phyloP scores from a whole-genome alignment of 2,888 invertebrate species.

The Cataglyphis rosenhaueri region DNA sequence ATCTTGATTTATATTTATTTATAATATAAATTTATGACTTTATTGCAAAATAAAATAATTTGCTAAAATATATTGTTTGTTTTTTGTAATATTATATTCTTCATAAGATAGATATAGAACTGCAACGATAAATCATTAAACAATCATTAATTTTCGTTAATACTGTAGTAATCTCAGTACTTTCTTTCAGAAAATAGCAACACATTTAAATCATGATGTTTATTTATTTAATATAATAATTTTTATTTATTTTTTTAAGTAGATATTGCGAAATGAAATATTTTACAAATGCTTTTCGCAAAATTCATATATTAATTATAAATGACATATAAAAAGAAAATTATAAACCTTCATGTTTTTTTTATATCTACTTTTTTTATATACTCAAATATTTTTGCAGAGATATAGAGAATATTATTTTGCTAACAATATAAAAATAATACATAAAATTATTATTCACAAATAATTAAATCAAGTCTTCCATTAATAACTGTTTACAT shows the following conservation, averaged over 20 bases:
- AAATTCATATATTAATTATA: slow-evolving; percentile 10
- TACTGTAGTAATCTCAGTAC: slow-evolving; percentile 57
- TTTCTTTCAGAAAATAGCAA: slow-evolving; percentile 59
- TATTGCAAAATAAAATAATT: slow-evolving; percentile 59
- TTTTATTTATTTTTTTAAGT: slow-evolving; percentile 2
- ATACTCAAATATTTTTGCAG: background rate
- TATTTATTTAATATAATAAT: slow-evolving; percentile 26
- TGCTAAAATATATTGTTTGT: slow-evolving; percentile 67
- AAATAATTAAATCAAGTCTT: slow-evolving; percentile 61
- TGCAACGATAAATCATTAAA: slow-evolving; percentile 70
- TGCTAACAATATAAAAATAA: slow-evolving; percentile 59
- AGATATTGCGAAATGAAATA: background rate
- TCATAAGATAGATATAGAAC: slow-evolving; percentile 55
- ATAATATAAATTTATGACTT: slow-evolving; percentile 65
- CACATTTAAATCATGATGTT: slow-evolving; percentile 49
- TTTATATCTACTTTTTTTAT: background rate
- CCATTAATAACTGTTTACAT: slow-evolving; percentile 71
- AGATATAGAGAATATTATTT: slow-evolving; percentile 54
- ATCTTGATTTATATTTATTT: slow-evolving; percentile 67
- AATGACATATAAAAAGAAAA: slow-evolving; percentile 2
- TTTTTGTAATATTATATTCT: slow-evolving; percentile 66
- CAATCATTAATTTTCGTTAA: slow-evolving; percentile 49
- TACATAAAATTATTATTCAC: slow-evolving; percentile 72
- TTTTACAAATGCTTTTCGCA: background rate
- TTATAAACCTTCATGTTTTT: background rate